Conservation (phyloP, 1,140 invertebrate genomes). For the Conopomorpha cramerella region DNA sequence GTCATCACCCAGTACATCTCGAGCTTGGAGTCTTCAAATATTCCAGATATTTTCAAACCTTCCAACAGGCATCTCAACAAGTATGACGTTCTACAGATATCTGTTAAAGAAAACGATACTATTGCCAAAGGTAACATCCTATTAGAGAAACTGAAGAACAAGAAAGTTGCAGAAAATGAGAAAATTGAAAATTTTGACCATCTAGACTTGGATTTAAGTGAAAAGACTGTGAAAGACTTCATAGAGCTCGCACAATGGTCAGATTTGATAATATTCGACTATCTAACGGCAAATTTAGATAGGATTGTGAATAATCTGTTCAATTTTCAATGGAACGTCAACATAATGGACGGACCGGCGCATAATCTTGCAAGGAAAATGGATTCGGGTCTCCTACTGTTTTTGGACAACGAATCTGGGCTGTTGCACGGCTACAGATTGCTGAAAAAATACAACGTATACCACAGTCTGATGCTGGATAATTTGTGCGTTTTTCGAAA, state of each 20-base stretch:
- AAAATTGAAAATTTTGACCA: constrained; percentile 22
- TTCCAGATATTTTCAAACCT: constrained; percentile 70
- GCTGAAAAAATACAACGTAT: constrained; percentile 82
- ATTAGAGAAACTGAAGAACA: constrained; percentile 34
- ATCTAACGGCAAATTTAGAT: constrained; percentile 87
- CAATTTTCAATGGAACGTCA: constrained; percentile 87
- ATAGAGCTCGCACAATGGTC: constrained; percentile 86
- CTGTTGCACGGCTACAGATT: constrained; percentile 85
- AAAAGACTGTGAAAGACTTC: constrained; percentile 58
- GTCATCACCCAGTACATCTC: constrained; percentile 77
- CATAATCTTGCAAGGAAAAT: constrained; percentile 80
- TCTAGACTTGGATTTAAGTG: constrained; percentile 36
- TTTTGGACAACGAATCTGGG: constrained; percentile 88
- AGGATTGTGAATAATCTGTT: constrained; percentile 87
- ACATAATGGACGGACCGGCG: constrained; percentile 86
- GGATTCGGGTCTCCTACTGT: constrained; percentile 73
- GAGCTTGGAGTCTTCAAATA: constrained; percentile 68
- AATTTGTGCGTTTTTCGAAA: constrained; percentile 81
- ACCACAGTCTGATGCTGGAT: constrained; percentile 77
- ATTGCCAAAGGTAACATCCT: constrained; percentile 24
- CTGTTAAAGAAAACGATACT: constrained; percentile 42
- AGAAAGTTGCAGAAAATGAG: constrained; percentile 17
- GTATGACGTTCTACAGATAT: constrained; percentile 63
- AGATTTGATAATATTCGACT: constrained; percentile 87
- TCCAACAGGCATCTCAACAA: constrained; percentile 70